Conservation (phyloP, 2,113 vertebrate species). For the Dicaeum eximium region DNA sequence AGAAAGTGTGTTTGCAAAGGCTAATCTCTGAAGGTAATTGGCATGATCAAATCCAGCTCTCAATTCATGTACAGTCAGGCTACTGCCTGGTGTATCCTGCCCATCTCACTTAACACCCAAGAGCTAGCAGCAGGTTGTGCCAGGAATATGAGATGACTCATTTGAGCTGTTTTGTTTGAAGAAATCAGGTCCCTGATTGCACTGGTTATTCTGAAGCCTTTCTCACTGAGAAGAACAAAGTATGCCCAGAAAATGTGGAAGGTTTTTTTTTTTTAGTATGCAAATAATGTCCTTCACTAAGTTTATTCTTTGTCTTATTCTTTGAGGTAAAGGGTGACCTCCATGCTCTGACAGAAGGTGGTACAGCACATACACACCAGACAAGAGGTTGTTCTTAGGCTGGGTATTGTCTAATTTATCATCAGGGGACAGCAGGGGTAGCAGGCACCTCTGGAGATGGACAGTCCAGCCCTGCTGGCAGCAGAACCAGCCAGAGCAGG, state of each 20-base stretch:
- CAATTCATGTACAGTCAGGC: neutral
- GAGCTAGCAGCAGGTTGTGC: neutral
- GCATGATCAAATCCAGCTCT: neutral
- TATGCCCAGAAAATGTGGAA: neutral
- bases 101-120: neutral
- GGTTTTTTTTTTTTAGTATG: neutral
- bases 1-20: neutral
- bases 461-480: neutral
- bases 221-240: neutral
- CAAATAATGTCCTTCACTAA: neutral
- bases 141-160: constrained; percentile 6
- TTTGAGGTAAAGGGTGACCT: neutral
- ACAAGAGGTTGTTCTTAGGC: neutral
- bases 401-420: neutral
- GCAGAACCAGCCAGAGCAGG: neutral
- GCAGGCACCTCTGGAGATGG: neutral
- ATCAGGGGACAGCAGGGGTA: neutral
- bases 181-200: neutral
- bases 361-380: neutral
- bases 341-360: neutral
- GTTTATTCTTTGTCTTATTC: neutral
- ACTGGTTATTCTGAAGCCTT: neutral
- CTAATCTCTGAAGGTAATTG: neutral
- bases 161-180: constrained; percentile 10
- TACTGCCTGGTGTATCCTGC: neutral